phyloP scores from a whole-genome alignment of 2,888 invertebrate genomes.

The Trachelus tabidus region DNA sequence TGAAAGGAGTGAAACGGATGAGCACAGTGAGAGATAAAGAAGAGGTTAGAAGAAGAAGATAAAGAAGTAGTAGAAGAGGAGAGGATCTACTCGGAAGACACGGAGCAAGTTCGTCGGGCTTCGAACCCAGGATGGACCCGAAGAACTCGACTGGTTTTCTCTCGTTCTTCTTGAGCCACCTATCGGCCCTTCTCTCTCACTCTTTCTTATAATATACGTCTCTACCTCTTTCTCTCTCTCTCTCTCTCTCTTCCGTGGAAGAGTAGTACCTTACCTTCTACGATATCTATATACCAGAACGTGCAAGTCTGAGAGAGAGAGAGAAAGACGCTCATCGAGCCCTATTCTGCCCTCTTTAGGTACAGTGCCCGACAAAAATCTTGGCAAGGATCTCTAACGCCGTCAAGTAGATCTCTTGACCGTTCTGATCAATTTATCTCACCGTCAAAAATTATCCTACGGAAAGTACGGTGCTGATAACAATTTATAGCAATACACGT shows the following conservation, averaged over 20 bases:
- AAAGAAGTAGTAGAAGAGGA: constrained; percentile 1
- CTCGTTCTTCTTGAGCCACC: constrained; percentile 14
- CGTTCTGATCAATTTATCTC: no score
- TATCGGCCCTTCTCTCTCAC: constrained; percentile 20
- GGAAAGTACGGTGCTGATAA: no score
- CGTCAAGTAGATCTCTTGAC: no score
- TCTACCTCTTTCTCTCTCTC: constrained; percentile 10
- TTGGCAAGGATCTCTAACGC: background rate
- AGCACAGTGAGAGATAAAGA: constrained; percentile 3
- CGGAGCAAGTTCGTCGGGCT: constrained; percentile 28
- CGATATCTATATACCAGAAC: no score
- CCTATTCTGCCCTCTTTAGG: background rate
- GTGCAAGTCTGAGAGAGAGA: no score
- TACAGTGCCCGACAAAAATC: constrained; percentile 3
- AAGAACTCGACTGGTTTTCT: constrained; percentile 14
- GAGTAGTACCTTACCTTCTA: background rate
- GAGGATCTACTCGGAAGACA: constrained; percentile 5
- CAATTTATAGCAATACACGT: no score
- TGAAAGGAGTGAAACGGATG: constrained; percentile 6
- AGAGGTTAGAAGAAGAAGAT: constrained; percentile 12
- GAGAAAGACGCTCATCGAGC: no score
- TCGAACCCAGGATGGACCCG: constrained; percentile 45
- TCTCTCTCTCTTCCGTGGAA: constrained; percentile 4
- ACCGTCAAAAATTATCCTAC: no score
- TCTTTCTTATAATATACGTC: constrained; percentile 1